A percentile compares a stretch with the other conserved stretches of the same genome.
Conservation (phyloP, 1,140 invertebrate genomes). For the Cotesia glomerata region DNA sequence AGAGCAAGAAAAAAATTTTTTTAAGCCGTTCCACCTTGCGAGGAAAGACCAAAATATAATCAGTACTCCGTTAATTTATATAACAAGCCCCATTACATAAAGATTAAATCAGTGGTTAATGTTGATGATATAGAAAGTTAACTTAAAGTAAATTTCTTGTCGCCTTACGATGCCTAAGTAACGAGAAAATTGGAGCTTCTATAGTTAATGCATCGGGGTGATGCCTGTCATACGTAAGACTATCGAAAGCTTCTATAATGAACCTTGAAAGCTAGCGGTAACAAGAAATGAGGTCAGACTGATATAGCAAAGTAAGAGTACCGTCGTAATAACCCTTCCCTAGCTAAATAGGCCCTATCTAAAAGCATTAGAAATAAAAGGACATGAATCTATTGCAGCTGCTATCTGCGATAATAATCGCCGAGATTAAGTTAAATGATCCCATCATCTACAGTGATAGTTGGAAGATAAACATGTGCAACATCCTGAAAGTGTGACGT, state of each 20-base stretch:
- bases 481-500: slow-evolving; percentile 2
- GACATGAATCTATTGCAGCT: neutral
- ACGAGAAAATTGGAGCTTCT: neutral
- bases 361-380: neutral
- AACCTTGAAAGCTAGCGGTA: slow-evolving; percentile 10
- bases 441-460: neutral
- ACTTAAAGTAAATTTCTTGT: neutral
- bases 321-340: neutral
- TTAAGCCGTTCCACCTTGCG: too few species aligned
- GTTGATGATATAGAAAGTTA: slow-evolving; percentile 9
- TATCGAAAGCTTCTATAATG: slow-evolving; percentile 18
- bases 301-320: neutral
- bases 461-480: neutral
- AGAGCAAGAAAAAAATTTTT: too few species aligned
- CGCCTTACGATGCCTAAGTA: neutral
- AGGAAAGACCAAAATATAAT: neutral
- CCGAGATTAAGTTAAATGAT: neutral
- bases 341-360: neutral
- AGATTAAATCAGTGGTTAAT: neutral
- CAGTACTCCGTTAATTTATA: neutral
- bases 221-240: slow-evolving; percentile 27
- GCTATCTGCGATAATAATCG: slow-evolving; percentile 3
- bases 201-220: slow-evolving; percentile 18
- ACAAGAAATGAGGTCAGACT: slow-evolving; percentile 15
- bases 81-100: neutral